Evolutionary conservation across 1,140 invertebrate genomes (phyloP), one percentile per base, ranked within the genome.

Genomic region (Drosophila baimaii): DNA sequence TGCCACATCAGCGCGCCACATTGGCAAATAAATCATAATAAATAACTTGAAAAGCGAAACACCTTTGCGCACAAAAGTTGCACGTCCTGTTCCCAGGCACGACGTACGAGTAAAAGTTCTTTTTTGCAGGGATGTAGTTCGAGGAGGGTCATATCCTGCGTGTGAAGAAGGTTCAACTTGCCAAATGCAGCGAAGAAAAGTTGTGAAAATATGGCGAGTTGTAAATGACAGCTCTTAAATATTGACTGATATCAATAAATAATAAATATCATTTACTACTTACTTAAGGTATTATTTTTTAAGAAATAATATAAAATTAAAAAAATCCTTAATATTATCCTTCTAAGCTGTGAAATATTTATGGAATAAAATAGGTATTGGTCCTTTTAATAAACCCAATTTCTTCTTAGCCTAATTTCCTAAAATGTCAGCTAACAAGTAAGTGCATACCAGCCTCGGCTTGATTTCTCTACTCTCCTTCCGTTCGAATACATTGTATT

Each of bases 21-120:
- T 90, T 90, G 83, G 85, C 85, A 89, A 89, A 89, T 89, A 89
- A 89, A 89, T 89, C 85, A 89, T 89, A 89, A 89, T 89, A 89
- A 89, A 89, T 89, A 89, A 89, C 85, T 89, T 89, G 86, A 89
- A 86, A 86, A 89, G 82, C 81, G 81, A 90, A 90, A 89, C 85
- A 89, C 85, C 85, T 90, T 90, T 76, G 64, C 84, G 70, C 84
- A 89, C 77, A 90, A 89, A 89, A 89, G 80, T 89, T 89, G 68
- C 64, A 83, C 84, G 84, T 83, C 41, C 72, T 68, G 76, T 71
- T 52, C 43, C 41, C 41, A 44, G 58, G 66, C 39, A 39, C 41
- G 54, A 51, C 65, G 51, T 63, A 43, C 35, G 73, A 54, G 44
- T 21, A 54, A 59, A 58, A 77, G 51, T 54, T 33, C 10, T 54